phyloP scores from a whole-genome alignment of 2,888 invertebrate genomes.

The Agrochola lota region DNA sequence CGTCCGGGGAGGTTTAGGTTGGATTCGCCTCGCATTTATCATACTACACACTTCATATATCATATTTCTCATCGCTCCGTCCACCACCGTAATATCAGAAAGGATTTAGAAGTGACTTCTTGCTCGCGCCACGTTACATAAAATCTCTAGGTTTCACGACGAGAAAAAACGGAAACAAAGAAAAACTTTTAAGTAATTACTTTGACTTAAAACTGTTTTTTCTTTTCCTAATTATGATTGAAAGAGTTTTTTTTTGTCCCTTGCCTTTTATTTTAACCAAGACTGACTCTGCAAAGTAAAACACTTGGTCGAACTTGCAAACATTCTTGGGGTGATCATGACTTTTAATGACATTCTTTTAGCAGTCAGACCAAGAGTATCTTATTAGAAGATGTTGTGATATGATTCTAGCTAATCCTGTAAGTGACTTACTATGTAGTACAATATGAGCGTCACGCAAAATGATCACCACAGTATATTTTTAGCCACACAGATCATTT shows the following conservation, averaged over 20 bases:
- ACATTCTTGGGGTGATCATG: neutral
- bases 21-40: conserved; percentile 55
- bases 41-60: conserved; percentile 48
- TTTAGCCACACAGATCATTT: conserved; percentile 11
- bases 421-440: neutral
- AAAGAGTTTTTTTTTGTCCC: conserved; percentile 23
- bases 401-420: neutral
- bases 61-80: conserved; percentile 44
- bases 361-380: neutral
- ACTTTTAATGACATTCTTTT: neutral
- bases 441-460: neutral
- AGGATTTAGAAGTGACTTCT: conserved; percentile 47
- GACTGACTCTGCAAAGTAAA: neutral
- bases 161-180: conserved; percentile 33
- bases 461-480: neutral
- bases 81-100: conserved; percentile 31
- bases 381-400: neutral
- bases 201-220: conserved; percentile 47
- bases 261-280: conserved; percentile 31
- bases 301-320: neutral
- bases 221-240: conserved; percentile 52
- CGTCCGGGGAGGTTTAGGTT: conserved; percentile 39
- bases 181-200: conserved; percentile 51
- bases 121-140: conserved; percentile 10
- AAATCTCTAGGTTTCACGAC: conserved; percentile 10